Conservation (phyloP, 2,797 vertebrate species). For the Morus bassanus region DNA sequence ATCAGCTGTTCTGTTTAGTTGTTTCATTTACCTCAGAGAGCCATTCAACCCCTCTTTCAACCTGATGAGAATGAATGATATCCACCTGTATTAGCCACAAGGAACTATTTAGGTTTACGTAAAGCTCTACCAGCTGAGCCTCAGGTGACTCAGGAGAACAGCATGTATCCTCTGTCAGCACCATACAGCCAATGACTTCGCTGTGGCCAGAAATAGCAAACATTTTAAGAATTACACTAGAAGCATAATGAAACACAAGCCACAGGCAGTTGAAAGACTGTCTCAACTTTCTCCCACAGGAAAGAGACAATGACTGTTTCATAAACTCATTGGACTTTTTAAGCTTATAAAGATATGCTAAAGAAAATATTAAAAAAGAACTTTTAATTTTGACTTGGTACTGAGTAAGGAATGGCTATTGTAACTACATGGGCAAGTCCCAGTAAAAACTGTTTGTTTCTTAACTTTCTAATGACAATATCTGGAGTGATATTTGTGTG, state of each 20-base stretch:
- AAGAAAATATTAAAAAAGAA: not conserved
- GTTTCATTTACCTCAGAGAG: not conserved
- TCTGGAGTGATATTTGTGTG: not conserved
- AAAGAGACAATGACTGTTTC: not conserved
- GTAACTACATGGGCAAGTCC: not conserved
- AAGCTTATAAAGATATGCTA: not conserved
- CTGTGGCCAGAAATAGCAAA: not conserved
- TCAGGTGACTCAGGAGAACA: not conserved
- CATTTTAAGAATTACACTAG: not conserved
- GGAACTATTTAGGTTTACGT: not conserved
- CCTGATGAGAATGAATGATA: not conserved
- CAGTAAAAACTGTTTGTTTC: not conserved
- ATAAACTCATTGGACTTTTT: not conserved
- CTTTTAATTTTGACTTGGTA: not conserved
- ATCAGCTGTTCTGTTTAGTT: not conserved
- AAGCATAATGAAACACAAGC: constrained; percentile 5
- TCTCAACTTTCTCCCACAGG: not conserved
- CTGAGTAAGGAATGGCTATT: not conserved
- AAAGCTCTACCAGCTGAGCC: not conserved
- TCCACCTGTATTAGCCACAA: not conserved
- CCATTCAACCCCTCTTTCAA: not conserved
- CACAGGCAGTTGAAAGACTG: not conserved
- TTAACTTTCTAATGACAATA: not conserved
- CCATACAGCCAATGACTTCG: not conserved
- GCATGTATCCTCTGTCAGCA: not conserved